Evolutionary conservation across 2,113 vertebrate genomes (phyloP).

Genomic region (Podiceps cristatus): DNA sequence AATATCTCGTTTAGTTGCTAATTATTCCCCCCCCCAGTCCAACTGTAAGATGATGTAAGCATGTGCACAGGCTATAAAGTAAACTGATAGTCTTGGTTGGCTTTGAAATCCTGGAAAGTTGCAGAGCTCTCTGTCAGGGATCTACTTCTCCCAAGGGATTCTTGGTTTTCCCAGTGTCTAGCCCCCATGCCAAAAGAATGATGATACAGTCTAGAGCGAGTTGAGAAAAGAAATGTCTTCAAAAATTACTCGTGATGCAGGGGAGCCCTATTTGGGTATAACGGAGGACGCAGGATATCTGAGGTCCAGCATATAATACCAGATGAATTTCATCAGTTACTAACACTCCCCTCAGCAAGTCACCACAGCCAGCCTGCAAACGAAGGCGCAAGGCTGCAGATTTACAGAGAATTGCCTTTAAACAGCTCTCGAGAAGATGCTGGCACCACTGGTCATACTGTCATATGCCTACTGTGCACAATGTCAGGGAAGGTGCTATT

Average conservation of each 20-base stretch:
- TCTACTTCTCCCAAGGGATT: neutral
- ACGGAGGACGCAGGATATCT: neutral
- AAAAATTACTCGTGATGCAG: neutral
- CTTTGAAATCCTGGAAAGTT: neutral
- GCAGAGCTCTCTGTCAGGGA: neutral
- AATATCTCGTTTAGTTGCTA: neutral
- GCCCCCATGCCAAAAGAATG: neutral
- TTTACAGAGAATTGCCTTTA: neutral
- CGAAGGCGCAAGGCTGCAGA: neutral
- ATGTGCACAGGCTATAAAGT: neutral
- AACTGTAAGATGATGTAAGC: neutral
- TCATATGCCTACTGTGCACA: neutral
- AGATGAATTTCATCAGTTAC: neutral
- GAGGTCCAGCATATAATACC: neutral
- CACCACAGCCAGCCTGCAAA: neutral
- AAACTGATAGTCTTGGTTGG: neutral
- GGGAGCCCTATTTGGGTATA: neutral
- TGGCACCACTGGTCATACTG: neutral
- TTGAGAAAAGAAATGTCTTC: neutral
- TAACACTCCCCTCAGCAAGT: neutral
- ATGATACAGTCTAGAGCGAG: neutral
- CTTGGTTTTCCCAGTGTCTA: neutral
- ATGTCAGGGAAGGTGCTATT: neutral
- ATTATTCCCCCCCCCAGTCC: neutral
- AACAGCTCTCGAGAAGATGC: neutral